Percentiles rank a stretch among this genome's conserved stretches.
Conservation (phyloP, 2,113 vertebrate species). For the Colossoma macropomum region DNA sequence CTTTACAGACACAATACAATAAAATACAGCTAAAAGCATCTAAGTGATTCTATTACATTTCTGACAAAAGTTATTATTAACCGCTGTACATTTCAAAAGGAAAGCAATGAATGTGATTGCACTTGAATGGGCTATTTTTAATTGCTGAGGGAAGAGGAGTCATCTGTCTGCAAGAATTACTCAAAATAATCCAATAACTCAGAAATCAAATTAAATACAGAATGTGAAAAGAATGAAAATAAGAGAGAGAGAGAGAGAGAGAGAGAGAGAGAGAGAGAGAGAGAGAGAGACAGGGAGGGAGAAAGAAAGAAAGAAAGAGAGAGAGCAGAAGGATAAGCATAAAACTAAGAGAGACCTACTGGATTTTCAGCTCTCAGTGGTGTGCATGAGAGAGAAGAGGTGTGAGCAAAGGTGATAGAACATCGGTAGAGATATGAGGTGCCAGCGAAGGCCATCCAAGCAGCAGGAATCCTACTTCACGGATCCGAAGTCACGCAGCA, state of each 20-base stretch:
- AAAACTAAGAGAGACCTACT: slow-evolving; percentile 7
- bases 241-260: neutral
- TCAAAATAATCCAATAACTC: slow-evolving; percentile 52
- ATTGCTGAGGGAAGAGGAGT: neutral
- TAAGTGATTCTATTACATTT: neutral
- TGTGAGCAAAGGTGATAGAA: slow-evolving; percentile 46
- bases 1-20: slow-evolving; percentile 7
- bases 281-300: neutral
- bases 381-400: neutral
- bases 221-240: neutral
- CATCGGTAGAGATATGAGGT: slow-evolving; percentile 37
- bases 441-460: slow-evolving; percentile 62
- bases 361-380: slow-evolving; percentile 16
- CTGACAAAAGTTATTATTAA: neutral
- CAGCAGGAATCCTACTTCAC: slow-evolving; percentile 63
- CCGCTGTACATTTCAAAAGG: slow-evolving; percentile 10
- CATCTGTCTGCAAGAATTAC: neutral
- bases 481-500: slow-evolving; percentile 51
- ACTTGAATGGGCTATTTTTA: neutral
- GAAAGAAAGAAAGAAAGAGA: slow-evolving; percentile 15
- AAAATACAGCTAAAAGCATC: neutral
- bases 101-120: neutral
- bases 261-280: slow-evolving; percentile 17
- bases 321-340: slow-evolving; percentile 49
- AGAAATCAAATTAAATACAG: slow-evolving; percentile 62